Base-by-base conservation (phyloP, 2,113 vertebrate genomes). In the Silurus asotus region DNA sequence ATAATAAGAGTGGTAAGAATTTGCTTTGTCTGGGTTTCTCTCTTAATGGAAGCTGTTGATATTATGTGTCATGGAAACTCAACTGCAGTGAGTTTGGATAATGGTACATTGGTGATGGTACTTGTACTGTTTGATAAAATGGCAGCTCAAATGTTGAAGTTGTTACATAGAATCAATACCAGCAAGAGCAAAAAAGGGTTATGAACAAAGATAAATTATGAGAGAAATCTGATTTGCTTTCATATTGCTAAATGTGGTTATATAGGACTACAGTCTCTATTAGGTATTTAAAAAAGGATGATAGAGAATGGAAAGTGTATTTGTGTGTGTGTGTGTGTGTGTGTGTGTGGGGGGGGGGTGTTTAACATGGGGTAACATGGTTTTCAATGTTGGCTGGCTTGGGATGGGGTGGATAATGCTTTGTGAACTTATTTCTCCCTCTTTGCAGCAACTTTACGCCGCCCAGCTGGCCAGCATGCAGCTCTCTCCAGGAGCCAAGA, bases 391-490 rank as follows among this genome's bases (percentile, higher is more conserved):
- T 91, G 91, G 90, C 92, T 93, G 92, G 87, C 90, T 92, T 92
- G 92, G 90, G 92, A 94, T 90, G 92, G 92, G 90, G 92, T 94
- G 91, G 92, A 91, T 93, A 94, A 95, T 88, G 93, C 87, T 90
- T 91, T 94, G 91, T 69, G 86, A 91, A 83, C 92, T 93, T 93
- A 75, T 59, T 90, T 92, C 86, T 88, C 74, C 94, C 90, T 93
- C 92, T 93, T 95, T 94, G 89, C 96, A 99, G 98, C 98, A 99
- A 95, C 95, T 99, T 93, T 99, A 99, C 90, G 97, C 98, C 81
- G 97, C 98, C 93, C 98, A 99, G 94, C 95, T 99, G 93, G 97
- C 98, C 96, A 98, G 95, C 96, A 99, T 99, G 98, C 98, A 99
- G 94, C 96, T 98, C 94, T 99, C 98, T 93, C 98, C 98, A 89